Base-by-base conservation (phyloP, 2,797 vertebrate species). In the Petrocephalus sullivani region DNA sequence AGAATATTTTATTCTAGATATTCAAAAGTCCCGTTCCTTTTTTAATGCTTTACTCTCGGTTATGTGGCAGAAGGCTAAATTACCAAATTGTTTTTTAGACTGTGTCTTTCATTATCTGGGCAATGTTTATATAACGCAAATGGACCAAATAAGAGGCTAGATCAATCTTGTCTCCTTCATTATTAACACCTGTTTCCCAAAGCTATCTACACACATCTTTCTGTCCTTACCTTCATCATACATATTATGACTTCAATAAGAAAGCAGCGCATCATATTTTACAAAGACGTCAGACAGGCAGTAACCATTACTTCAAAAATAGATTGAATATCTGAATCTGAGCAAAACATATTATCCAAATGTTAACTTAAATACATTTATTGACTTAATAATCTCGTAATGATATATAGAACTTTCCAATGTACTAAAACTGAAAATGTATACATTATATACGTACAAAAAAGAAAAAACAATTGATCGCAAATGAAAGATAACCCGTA, bases 401-500 rank as follows among this genome's bases (percentile, higher is more conserved):
- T 75, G 71, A 46, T 37, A 46, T 46, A 67, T 46, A 78, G 8
- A 8, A 78, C 14, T 9, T 78, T 19, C 41, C 41, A 78, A n/a
- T n/a, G 37, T 78, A n/a, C 71, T 1, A 19, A 41, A 46, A 78
- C 8, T n/a, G 16, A 78, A 78, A 78, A n/a, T 2, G 6, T 37
- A 78, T 2, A 46, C 37, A 46, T 46, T 78, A 78, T 78, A 9
- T 7, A 56, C 7, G 19, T 6, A 3, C 28, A 37, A 41, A 75
- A 75, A 75, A 75, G 0, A 6, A 41, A 33, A 28, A 46, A 46
- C 7, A n/a, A 78, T 46, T 41, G 37, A 46, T 78, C 71, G 33
- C 71, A 41, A 41, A 78, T 86, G 56, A 19, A 86, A 86, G 21
- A 19, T 21, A 82, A 53, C 10, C 67, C 82, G 33, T 16, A 92